phyloP scores from a whole-genome alignment of 2,797 vertebrate species.

The Spinus olivaceus region DNA sequence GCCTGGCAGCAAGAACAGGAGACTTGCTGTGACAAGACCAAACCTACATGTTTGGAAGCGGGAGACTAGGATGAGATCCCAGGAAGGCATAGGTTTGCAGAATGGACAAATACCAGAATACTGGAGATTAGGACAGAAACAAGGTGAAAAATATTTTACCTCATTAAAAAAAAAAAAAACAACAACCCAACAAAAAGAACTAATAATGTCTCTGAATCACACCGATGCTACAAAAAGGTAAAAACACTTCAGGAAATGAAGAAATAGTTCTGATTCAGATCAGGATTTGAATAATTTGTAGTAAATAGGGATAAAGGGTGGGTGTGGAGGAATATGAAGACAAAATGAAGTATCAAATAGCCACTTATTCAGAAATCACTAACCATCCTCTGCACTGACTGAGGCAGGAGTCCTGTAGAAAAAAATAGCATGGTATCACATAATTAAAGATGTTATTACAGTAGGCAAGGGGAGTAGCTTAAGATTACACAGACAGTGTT shows the following conservation, averaged over 20 bases:
- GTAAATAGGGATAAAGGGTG: neutral
- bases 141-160: neutral
- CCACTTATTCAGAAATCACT: conserved; percentile 57
- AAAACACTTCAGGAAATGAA: conserved; percentile 34
- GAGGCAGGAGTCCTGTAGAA: conserved; percentile 49
- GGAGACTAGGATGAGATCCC: neutral
- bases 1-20: neutral
- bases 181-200: neutral
- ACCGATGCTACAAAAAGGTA: conserved; percentile 48
- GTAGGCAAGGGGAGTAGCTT: neutral
- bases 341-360: conserved; percentile 30
- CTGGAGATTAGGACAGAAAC: neutral
- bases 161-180: neutral
- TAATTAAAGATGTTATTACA: conserved; percentile 50
- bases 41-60: neutral
- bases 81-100: neutral
- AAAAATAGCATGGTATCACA: conserved; percentile 58
- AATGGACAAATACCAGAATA: conserved; percentile 53
- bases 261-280: neutral
- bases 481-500: neutral
- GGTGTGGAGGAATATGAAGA: neutral
- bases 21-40: neutral
- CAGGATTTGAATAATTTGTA: neutral
- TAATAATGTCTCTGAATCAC: neutral
- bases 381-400: conserved; percentile 59